Base-by-base conservation (phyloP, 2,888 invertebrate genomes). In the Tanaodytes sp. region DNA sequence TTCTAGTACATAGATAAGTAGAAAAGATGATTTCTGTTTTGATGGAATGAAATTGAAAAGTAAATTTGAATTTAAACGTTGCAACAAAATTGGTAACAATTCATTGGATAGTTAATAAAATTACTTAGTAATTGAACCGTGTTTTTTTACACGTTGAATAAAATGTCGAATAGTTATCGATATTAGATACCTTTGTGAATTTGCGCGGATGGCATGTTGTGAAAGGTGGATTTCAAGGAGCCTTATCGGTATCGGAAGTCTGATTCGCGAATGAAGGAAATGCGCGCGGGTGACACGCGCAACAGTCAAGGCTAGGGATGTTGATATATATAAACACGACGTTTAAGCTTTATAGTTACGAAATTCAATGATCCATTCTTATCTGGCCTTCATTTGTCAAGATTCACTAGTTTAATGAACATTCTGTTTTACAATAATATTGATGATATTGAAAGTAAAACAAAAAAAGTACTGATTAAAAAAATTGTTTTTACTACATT, bases 291-390 rank as follows among this genome's bases (percentile, higher is more conserved):
- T 72, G 75, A 76, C 62, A 57, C 68, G 52, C 40, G 63, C 43
- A 31, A 40, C 42, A 46, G 42, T 58, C 63, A 68, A 63, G 66
- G 66, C 45, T 71, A 20, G 6, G 4, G 16, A 19, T 9, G 19
- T 8, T 14, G 16, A 6, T 9, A 57, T n/a, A 54, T 58, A 59
- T 66, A 66, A 46, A 42, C 30, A 37, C 42, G 48, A 37, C 48
- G 51, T 68, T 63, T 70, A 73, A 64, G 69, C 73, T 66, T 43
- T 43, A 54, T 20, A 40, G 54, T 82, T 79, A 80, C 77, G 81
- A 82, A 81, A 82, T 43, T 54, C 43, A 57, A 72, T 58, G 76
- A 78, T 78, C 81, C 82, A 83, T 82, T 83, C 80, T 83, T 82
- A 77, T 82, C 81, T 77, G 80, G 75, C 80, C 83, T 83, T 83